phyloP scores from a whole-genome alignment of 2,797 vertebrate species.

The Monodelphis domestica region DNA sequence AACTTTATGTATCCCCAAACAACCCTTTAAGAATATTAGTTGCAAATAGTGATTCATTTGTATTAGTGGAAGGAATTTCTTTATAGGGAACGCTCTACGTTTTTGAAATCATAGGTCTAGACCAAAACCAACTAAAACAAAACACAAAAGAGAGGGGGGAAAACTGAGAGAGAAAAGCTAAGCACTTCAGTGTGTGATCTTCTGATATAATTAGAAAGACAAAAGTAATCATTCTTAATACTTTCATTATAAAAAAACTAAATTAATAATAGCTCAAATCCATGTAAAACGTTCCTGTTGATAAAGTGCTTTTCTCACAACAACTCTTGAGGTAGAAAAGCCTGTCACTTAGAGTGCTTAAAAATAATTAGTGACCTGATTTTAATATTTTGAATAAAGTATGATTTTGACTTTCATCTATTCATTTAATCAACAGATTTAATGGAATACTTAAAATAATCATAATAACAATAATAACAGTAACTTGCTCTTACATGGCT shows the following conservation, averaged over 20 bases:
- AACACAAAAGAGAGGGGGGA: not conserved
- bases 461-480: not conserved
- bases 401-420: not conserved
- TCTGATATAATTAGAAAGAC: not conserved
- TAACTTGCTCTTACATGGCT: not conserved
- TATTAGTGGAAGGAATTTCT: not conserved
- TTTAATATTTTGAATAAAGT: not conserved
- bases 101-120: not conserved
- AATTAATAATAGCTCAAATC: not conserved
- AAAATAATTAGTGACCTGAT: not conserved
- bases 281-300: not conserved
- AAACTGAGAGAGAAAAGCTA: not conserved
- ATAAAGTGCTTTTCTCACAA: not conserved
- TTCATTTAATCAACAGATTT: slow-evolving; percentile 23
- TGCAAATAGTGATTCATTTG: not conserved
- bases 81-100: not conserved
- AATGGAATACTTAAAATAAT: not conserved
- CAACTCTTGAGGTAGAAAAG: not conserved
- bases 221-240: not conserved
- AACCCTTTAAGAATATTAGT: not conserved
- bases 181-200: not conserved
- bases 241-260: not conserved
- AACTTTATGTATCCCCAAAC: not conserved
- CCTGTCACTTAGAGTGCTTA: not conserved
- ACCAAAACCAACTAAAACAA: not conserved